phyloP scores from a whole-genome alignment of 2,113 vertebrate genomes.

The Neolamprologus longior region DNA sequence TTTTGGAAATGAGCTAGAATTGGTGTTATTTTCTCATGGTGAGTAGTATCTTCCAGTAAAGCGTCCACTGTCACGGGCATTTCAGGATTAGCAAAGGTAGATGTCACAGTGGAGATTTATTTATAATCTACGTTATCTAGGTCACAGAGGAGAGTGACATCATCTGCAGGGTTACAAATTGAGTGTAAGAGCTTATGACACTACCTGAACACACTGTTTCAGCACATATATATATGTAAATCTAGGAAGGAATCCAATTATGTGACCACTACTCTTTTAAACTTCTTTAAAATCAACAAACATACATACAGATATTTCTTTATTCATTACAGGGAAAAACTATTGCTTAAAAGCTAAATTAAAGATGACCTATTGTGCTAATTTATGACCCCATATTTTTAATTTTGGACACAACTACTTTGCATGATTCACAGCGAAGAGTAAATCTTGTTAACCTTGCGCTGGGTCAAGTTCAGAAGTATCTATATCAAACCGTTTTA shows the following conservation, averaged over 20 bases:
- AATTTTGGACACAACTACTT: neutral
- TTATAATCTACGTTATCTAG: neutral
- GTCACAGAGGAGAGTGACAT: neutral
- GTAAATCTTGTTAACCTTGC: neutral
- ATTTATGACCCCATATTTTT: neutral
- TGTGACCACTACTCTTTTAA: neutral
- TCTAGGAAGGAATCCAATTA: neutral
- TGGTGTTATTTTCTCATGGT: neutral
- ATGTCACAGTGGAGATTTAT: neutral
- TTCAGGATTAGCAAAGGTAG: neutral
- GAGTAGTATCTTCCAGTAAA: neutral
- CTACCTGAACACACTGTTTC: neutral
- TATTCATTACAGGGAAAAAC: neutral
- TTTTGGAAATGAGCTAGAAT: neutral
- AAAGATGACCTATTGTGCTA: neutral
- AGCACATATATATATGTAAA: neutral
- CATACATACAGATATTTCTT: neutral
- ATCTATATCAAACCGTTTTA: neutral
- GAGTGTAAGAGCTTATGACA: neutral
- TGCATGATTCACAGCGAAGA: neutral
- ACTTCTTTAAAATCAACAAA: neutral
- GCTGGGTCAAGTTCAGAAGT: neutral
- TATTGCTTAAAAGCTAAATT: neutral
- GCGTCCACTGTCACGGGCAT: neutral
- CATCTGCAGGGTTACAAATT: neutral